Base-by-base conservation (phyloP, 2,113 vertebrate genomes). In the Cnemophilus loriae region DNA sequence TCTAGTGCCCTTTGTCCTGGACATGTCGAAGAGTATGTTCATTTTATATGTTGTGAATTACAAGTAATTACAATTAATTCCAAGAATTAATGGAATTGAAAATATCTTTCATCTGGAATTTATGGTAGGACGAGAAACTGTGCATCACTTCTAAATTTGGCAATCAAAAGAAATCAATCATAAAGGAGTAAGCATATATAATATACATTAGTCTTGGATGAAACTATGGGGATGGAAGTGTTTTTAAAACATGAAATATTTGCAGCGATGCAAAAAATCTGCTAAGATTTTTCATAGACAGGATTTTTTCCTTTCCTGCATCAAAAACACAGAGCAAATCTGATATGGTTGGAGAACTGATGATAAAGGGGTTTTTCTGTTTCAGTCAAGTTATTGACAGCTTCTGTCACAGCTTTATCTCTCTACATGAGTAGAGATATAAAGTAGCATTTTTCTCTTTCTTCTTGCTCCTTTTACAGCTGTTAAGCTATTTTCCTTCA, bases 401-500 rank as follows among this genome's bases (percentile, higher is more conserved):
- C 24, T 87, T 84, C 91, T 91, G 50, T 67, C 74, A 17, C 85
- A 90, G 50, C 52, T 85, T 90, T 87, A 15, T 74, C 46, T 85
- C 52, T 63, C 47, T 90, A 50, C 33, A 35, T 55, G 65, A 78
- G 27, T 49, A 30, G n/a, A n/a, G n/a, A n/a, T n/a, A n/a, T n/a
- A n/a, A n/a, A 61, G 47, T 49, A 27, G 32, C 27, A 60, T 65
- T 78, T 89, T 78, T 53, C 78, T 61, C 30, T 90, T 90, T 64
- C 37, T 90, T 78, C 33, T 85, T 87, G 33, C 17, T 82, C 24
- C 30, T 77, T 28, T 74, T 67, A 20, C 33, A 53, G 33, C 82
- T 93, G 93, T 89, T 87, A 89, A 70, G 68, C 17, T 73, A 27
- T 89, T 89, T 96, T 78, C 37, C n/a, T 92, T 84, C 35, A 37